A percentile compares a stretch with the other conserved stretches of the same genome.
Conservation (phyloP, 1,140 invertebrate species). For the Plutomurus gul region DNA sequence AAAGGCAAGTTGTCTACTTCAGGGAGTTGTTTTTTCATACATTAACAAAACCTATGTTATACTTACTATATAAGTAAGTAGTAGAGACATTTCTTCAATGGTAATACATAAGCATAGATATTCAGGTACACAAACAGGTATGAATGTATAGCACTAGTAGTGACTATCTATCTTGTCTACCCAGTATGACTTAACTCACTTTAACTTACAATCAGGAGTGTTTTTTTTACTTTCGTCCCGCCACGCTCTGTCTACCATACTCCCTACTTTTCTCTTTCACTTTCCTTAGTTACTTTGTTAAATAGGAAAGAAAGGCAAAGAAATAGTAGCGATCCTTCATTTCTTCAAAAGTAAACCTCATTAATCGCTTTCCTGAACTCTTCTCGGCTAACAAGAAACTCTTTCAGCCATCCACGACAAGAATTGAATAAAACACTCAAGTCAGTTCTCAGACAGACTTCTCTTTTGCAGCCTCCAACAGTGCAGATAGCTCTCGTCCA, state of each 20-base stretch:
- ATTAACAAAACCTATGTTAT: too few species aligned
- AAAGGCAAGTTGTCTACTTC: too few species aligned
- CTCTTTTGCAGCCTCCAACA: not conserved
- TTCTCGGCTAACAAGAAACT: constrained; percentile 31
- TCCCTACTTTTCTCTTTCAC: not conserved
- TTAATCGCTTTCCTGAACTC: constrained; percentile 38
- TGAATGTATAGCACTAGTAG: not conserved
- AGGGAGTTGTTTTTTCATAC: too few species aligned
- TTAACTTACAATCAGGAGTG: constrained; percentile 5
- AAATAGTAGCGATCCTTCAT: constrained; percentile 35
- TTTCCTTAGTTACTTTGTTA: not conserved
- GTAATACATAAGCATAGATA: not conserved
- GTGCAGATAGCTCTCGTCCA: not conserved
- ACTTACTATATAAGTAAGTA: too few species aligned
- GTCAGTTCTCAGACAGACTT: not conserved
- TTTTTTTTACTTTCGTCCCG: constrained; percentile 16
- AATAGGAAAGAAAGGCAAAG: constrained; percentile 19
- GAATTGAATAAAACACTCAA: constrained; percentile 42
- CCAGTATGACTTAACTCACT: not conserved
- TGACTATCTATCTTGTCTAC: not conserved
- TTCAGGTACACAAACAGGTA: not conserved
- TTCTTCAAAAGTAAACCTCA: constrained; percentile 43
- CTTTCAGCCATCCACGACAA: constrained; percentile 2
- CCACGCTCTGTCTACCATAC: constrained; percentile 1
- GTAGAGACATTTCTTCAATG: not conserved